Percentiles rank a stretch among this genome's conserved stretches.
These are phyloP conservation scores for Plebejus argus DNA, from an alignment of 2,888 invertebrate species.

Conservation along the genomic window DNA sequence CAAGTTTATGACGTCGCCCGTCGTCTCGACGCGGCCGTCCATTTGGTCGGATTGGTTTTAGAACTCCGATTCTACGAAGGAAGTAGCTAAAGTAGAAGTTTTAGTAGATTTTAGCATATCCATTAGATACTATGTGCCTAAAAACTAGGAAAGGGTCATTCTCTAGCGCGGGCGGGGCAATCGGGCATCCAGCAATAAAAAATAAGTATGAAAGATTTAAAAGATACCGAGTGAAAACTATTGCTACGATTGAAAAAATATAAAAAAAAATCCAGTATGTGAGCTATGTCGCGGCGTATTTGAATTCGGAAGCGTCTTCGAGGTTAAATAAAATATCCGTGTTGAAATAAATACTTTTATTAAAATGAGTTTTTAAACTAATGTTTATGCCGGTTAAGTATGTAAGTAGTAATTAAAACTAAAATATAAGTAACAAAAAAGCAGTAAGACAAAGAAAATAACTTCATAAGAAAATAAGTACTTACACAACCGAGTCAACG, in stretches of 20 bases:
- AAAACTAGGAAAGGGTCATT: constrained; percentile 72
- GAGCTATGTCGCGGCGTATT: constrained; percentile 63
- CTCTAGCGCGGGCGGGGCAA: constrained; percentile 71
- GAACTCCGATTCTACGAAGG: constrained; percentile 64
- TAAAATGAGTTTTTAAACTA: constrained; percentile 70
- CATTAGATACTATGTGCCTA: constrained; percentile 69
- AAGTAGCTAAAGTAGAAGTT: constrained; percentile 55
- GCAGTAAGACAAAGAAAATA: constrained; percentile 59
- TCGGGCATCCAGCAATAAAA: constrained; percentile 74
- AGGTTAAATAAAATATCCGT: constrained; percentile 69
- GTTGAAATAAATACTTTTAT: constrained; percentile 76
- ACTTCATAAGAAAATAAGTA: constrained; percentile 78
- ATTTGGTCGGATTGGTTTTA: constrained; percentile 55
- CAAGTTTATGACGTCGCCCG: constrained; percentile 28
- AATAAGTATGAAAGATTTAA: constrained; percentile 60
- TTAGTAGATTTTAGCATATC: constrained; percentile 66
- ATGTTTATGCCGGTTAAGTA: constrained; percentile 73
- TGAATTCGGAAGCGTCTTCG: constrained; percentile 44
- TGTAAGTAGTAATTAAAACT: constrained; percentile 66
- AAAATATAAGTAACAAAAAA: constrained; percentile 74
- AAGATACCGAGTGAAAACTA: constrained; percentile 69
- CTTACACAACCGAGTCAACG: constrained; percentile 78
- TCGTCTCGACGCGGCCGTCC: constrained; percentile 15
- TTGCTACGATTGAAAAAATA: constrained; percentile 56
- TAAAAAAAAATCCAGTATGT: constrained; percentile 72